Percentiles rank a stretch among this genome's conserved stretches.
phyloP scores from a whole-genome alignment of 2,797 vertebrate species.

The Acropternis orthonyx region DNA sequence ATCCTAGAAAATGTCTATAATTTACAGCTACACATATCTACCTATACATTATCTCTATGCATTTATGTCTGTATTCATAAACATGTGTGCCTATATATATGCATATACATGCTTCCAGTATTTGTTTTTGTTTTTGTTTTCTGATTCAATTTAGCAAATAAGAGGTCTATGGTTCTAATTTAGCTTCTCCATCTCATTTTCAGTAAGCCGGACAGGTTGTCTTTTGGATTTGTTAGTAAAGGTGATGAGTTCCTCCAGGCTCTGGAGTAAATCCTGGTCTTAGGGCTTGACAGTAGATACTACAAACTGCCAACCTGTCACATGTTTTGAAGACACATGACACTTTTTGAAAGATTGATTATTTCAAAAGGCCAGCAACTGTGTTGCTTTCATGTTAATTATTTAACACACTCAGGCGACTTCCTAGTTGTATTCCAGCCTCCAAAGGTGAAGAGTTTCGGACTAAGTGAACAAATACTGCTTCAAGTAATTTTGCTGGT shows the following conservation, averaged over 20 bases:
- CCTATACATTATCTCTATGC: neutral
- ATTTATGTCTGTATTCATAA: neutral
- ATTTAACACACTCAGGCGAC: neutral
- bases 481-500: neutral
- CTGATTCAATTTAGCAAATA: constrained; percentile 46
- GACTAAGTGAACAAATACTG: neutral
- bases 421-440: neutral
- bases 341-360: constrained; percentile 34
- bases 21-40: neutral
- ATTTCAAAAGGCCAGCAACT: neutral
- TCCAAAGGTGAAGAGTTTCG: neutral
- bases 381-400: constrained; percentile 26
- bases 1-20: constrained; percentile 1
- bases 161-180: neutral
- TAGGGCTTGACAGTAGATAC: neutral
- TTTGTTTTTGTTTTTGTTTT: constrained; percentile 19
- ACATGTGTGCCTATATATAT: neutral
- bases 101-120: neutral
- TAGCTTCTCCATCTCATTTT: neutral
- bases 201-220: constrained; percentile 34
- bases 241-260: constrained; percentile 8
- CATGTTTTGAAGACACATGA: constrained; percentile 8
- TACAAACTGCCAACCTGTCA: neutral
- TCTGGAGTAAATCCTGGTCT: constrained; percentile 22
- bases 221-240: constrained; percentile 46